phyloP scores from a whole-genome alignment of 2,113 vertebrate genomes.

The Solea solea region DNA sequence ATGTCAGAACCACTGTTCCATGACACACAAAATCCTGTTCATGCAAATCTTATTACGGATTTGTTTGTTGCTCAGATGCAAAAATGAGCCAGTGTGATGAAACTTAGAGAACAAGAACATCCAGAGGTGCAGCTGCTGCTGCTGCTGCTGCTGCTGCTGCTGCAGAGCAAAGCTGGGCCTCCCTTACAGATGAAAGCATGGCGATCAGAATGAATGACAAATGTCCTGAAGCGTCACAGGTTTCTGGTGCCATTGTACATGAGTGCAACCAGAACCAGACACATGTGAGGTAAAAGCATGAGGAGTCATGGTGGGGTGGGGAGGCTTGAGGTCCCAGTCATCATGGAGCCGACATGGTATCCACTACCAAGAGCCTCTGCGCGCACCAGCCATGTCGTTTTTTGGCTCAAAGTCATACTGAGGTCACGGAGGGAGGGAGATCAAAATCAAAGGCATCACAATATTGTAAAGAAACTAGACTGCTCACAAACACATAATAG shows the following conservation, averaged over 20 bases:
- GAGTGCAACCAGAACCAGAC: constrained; percentile 26
- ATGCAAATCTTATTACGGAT: not conserved
- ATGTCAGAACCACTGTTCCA: not conserved
- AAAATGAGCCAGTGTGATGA: constrained; percentile 8
- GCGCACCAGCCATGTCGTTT: constrained; percentile 6
- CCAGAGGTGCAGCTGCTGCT: constrained; percentile 10
- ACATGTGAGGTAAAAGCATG: constrained; percentile 19
- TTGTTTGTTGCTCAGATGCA: not conserved
- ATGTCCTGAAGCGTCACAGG: constrained; percentile 19
- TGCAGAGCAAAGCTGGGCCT: not conserved
- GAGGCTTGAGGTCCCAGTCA: constrained; percentile 27
- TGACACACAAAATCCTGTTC: not conserved
- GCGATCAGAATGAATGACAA: constrained; percentile 1
- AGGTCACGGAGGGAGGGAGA: constrained; percentile 22
- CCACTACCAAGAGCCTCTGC: constrained; percentile 1
- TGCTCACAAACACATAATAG: not conserved
- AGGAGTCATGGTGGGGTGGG: not conserved
- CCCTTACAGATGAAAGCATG: constrained; percentile 30
- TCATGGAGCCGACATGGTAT: constrained; percentile 28
- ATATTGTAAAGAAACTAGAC: not conserved
- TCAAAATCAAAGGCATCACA: constrained; percentile 15
- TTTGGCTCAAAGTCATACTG: constrained; percentile 22
- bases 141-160: not conserved
- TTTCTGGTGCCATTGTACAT: constrained; percentile 13
- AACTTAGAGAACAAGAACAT: constrained; percentile 9